These are phyloP conservation scores for Bucorvus abyssinicus DNA, from an alignment of 2,797 vertebrate species.

Conservation along the genomic window DNA sequence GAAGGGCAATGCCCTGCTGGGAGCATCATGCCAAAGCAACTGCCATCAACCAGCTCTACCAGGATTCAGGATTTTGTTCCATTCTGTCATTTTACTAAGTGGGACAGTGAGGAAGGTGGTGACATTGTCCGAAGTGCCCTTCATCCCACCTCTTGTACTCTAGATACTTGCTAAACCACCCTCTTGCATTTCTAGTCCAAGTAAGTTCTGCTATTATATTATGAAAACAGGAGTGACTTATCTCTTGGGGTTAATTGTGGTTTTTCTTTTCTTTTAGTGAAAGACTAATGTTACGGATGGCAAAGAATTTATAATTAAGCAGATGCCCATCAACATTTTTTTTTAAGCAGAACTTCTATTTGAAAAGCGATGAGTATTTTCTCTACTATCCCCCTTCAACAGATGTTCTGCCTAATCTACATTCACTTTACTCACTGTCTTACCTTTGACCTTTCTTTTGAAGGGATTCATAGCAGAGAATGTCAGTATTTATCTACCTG, in stretches of 20 bases:
- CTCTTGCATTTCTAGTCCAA: not conserved
- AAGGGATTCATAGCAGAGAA: conserved; percentile 76
- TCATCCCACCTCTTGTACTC: not conserved
- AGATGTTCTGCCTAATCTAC: conserved; percentile 77
- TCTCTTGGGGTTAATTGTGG: conserved; percentile 25
- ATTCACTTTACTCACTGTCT: conserved; percentile 73
- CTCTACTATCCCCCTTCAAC: conserved; percentile 64
- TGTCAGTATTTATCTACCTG: conserved; percentile 81
- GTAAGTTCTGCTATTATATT: not conserved
- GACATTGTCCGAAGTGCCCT: not conserved
- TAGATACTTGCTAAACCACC: not conserved
- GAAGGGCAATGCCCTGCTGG: not conserved
- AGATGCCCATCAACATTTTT: conserved; percentile 50
- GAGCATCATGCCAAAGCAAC: not conserved
- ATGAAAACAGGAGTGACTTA: not conserved
- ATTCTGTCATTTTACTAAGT: not conserved
- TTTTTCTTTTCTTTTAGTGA: conserved; percentile 6
- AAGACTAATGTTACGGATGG: conserved; percentile 15
- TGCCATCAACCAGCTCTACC: not conserved
- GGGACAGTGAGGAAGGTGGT: not conserved
- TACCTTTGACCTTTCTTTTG: conserved; percentile 80
- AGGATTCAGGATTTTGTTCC: not conserved
- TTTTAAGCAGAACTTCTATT: conserved; percentile 49
- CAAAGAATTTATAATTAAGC: conserved; percentile 64
- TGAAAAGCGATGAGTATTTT: conserved; percentile 67